Conservation (phyloP, 2,113 vertebrate species). For the Platichthys flesus region DNA sequence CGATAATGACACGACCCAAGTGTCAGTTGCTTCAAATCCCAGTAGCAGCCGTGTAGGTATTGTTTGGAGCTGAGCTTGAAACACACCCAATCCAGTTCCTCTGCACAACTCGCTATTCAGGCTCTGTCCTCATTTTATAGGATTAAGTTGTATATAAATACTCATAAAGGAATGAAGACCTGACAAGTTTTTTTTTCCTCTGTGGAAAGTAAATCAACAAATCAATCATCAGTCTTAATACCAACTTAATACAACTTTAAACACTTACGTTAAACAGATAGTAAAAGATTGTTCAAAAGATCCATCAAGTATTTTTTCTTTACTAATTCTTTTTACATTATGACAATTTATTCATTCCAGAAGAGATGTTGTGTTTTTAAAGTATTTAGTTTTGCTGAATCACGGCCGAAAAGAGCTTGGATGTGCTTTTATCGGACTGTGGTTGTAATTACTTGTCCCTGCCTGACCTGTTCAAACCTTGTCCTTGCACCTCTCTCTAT, state of each 20-base stretch:
- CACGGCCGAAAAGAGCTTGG: too few species aligned
- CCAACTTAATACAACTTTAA: too few species aligned
- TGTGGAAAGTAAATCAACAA: constrained; percentile 2
- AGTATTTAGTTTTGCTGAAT: too few species aligned
- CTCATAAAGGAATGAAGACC: background rate
- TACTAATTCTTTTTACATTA: too few species aligned
- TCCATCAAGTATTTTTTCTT: too few species aligned
- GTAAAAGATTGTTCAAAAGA: too few species aligned
- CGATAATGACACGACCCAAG: too few species aligned
- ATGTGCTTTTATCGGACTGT: background rate
- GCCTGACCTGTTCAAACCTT: background rate
- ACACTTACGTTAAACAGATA: too few species aligned
- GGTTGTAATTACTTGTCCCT: background rate
- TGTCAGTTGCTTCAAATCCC: background rate
- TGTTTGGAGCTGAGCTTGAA: background rate
- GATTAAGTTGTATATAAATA: background rate
- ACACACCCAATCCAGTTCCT: background rate
- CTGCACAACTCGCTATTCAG: constrained; percentile 2
- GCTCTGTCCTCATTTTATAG: background rate
- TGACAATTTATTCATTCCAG: too few species aligned
- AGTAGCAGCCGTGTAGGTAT: background rate
- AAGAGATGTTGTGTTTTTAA: too few species aligned
- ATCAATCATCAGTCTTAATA: too few species aligned
- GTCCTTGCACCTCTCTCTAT: background rate
- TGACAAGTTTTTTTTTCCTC: background rate